Percentiles rank a stretch among this genome's conserved stretches.
Evolutionary conservation across 2,888 invertebrate species (phyloP).

Genomic region (Endotricha flammealis): DNA sequence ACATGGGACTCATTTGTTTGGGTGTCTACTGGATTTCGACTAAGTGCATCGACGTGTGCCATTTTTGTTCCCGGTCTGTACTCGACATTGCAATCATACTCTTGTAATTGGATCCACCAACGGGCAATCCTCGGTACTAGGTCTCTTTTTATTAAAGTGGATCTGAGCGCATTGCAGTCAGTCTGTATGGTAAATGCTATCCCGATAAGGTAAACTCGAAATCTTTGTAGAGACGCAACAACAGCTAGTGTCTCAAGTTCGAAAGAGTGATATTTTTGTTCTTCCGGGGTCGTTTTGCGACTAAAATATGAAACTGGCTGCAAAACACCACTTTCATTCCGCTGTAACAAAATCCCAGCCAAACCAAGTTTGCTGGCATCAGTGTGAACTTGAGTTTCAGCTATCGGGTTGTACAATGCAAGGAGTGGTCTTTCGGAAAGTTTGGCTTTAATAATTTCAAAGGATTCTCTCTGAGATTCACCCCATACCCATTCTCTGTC

Average conservation of each 20-base stretch:
- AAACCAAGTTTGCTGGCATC: constrained; percentile 10
- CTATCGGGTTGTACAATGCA: constrained; percentile 3
- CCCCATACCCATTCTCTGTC: constrained; percentile 11
- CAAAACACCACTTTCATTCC: background rate
- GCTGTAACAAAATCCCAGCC: constrained; percentile 8
- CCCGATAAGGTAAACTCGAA: constrained; percentile 20
- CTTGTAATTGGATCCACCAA: constrained; percentile 22
- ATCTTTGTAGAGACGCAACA: constrained; percentile 17
- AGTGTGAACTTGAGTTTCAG: constrained; percentile 8
- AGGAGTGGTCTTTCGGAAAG: background rate
- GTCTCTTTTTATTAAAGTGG: constrained; percentile 16
- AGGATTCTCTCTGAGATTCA: background rate
- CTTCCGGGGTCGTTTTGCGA: constrained; percentile 10
- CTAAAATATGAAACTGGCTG: constrained; percentile 14
- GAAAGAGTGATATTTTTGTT: constrained; percentile 13
- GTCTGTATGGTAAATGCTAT: constrained; percentile 18
- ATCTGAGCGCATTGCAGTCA: constrained; percentile 21
- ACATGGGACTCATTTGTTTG: background rate
- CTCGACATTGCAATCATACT: constrained; percentile 19
- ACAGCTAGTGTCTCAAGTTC: constrained; percentile 21
- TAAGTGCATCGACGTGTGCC: constrained; percentile 20
- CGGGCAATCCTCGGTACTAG: constrained; percentile 21
- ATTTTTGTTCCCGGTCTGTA: constrained; percentile 19
- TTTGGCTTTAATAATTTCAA: background rate
- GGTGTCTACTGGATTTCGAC: constrained; percentile 8